Base-by-base conservation (phyloP, 2,113 vertebrate species). In the Mormoops blainvillei region DNA sequence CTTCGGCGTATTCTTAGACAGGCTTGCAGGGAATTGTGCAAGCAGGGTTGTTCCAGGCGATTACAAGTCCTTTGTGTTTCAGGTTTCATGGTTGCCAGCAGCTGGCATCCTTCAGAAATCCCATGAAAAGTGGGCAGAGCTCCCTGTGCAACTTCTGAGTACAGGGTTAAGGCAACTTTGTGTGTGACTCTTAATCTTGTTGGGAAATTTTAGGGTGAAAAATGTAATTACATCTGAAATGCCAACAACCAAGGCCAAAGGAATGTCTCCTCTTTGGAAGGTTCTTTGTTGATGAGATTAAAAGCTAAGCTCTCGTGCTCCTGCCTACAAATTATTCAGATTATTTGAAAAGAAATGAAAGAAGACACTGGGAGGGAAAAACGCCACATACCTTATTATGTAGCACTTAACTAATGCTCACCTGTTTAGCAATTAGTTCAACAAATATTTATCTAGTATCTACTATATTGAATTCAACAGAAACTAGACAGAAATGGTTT, bases 191-290 rank as follows among this genome's bases (percentile, higher is more conserved):
- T 90, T 98, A 97, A 97, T 98, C 97, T 96, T 26, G 19, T 94
- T 96, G 95, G 89, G 95, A 97, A 97, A 97, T 94, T 97, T 98
- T 94, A 96, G 93, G 95, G 94, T 95, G 73, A 95, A 97, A 98
- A 98, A 97, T 93, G 96, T 97, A 97, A 97, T 98, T 97, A 97
- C 93, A 95, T 95, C 91, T 95, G 94, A 97, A 97, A 96, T 84
- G 63, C 96, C 83, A 92, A 94, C 88, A 87, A 71, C n/a, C 73
- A 86, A 95, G 61, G 93, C 96, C 97, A 96, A 92, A 97, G 61
- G 95, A 96, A 95, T 96, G 96, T 96, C 97, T 97, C 91, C 80
- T 96, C 38, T 95, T 90, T 97, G 94, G 94, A 96, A 94, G 48
- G 87, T 85, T 89, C 96, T 97, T 96, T 96, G 97, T 95, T 93